phyloP scores from a whole-genome alignment of 2,888 invertebrate genomes.

The Eueremaeus valkanovi region DNA sequence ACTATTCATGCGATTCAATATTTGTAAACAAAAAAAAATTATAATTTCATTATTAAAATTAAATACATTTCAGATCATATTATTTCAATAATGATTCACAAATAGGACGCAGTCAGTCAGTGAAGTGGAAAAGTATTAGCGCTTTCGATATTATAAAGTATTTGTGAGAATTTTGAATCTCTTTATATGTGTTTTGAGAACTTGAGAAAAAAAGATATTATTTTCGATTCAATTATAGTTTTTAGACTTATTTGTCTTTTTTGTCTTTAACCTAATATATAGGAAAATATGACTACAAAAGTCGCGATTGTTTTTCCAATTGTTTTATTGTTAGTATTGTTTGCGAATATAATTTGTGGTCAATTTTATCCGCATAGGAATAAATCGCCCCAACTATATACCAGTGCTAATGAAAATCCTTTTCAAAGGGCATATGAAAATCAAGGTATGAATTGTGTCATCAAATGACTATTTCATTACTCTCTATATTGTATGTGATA shows the following conservation, averaged over 20 bases:
- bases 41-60: background rate
- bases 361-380: background rate
- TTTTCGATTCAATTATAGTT: background rate
- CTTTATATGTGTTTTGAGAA: too few species aligned
- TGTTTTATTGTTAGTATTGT: background rate
- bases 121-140: background rate
- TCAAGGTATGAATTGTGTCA: background rate
- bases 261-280: too few species aligned
- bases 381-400: background rate
- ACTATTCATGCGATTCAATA: background rate
- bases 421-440: background rate
- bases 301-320: background rate
- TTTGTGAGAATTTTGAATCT: too few species aligned
- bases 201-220: background rate
- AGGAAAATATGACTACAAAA: background rate
- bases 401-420: background rate
- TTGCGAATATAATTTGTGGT: background rate
- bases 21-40: background rate
- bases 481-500: too few species aligned
- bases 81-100: background rate
- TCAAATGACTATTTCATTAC: background rate
- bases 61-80: background rate
- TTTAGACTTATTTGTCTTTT: background rate
- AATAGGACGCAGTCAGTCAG: conserved; percentile 3
- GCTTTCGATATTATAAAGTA: background rate